These are phyloP conservation scores for Globodera rostochiensis DNA, from an alignment of 1,140 invertebrate genomes.

Conservation along the genomic window DNA sequence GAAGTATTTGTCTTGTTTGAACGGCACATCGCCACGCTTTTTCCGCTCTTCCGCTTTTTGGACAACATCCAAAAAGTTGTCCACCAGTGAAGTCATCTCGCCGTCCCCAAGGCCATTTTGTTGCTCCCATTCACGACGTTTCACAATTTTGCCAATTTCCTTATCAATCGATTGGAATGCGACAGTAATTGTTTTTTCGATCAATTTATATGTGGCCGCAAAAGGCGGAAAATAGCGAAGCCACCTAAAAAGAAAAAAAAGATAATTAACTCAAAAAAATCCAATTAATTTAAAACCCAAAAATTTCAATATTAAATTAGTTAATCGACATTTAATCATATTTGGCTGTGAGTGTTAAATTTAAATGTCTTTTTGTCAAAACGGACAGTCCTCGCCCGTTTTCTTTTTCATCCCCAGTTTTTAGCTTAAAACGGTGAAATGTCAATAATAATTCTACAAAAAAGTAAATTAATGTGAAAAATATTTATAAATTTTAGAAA, in stretches of 20 bases:
- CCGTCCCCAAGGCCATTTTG: slow-evolving; percentile 4
- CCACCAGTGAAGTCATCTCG: slow-evolving; percentile 2
- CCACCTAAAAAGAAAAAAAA: slow-evolving; percentile 10
- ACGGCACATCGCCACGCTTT: slow-evolving; percentile 5
- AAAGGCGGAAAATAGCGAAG: slow-evolving; percentile 25
- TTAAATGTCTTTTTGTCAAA: too few species aligned
- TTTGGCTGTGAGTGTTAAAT: too few species aligned
- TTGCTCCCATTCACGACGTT: slow-evolving; percentile 1
- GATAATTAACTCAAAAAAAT: neutral
- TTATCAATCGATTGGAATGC: slow-evolving; percentile 10
- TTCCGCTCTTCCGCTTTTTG: neutral
- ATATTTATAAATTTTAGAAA: neutral
- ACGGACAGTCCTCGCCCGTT: too few species aligned
- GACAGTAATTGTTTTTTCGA: slow-evolving; percentile 8
- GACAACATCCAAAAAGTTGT: slow-evolving; percentile 24
- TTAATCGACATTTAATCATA: neutral
- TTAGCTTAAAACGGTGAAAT: too few species aligned
- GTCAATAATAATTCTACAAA: too few species aligned
- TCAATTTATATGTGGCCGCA: neutral
- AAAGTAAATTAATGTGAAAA: neutral
- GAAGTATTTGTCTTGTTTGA: slow-evolving; percentile 29
- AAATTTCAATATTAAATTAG: neutral
- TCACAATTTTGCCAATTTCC: slow-evolving; percentile 8
- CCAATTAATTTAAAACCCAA: slow-evolving; percentile 12
- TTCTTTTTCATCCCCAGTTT: too few species aligned